Conservation (phyloP, 2,888 invertebrate genomes). For the Priocnemis perturbator region DNA sequence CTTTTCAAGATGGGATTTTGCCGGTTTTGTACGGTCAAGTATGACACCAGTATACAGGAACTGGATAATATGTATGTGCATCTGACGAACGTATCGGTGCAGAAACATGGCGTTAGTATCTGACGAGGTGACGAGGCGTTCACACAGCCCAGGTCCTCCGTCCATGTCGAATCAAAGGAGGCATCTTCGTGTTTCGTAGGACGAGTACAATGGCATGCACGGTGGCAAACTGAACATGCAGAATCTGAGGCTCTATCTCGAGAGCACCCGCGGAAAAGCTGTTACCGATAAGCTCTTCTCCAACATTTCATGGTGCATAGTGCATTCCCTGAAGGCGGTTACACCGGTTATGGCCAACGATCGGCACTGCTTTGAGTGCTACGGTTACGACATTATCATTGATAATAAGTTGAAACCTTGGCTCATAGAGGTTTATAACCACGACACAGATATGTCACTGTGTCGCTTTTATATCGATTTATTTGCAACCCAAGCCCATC, state of each 20-base stretch:
- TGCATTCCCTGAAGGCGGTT: slow-evolving; percentile 95
- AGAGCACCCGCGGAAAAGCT: slow-evolving; percentile 91
- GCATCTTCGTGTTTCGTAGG: slow-evolving; percentile 75
- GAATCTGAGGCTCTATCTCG: slow-evolving; percentile 91
- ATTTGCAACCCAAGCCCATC: too few species aligned
- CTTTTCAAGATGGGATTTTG: slow-evolving; percentile 95
- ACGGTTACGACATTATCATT: slow-evolving; percentile 97
- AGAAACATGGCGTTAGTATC: slow-evolving; percentile 90
- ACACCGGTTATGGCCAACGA: slow-evolving; percentile 95
- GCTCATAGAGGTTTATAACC: slow-evolving; percentile 67
- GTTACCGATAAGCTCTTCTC: slow-evolving; percentile 93
- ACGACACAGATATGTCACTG: background rate
- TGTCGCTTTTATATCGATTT: background rate
- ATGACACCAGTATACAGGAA: slow-evolving; percentile 91
- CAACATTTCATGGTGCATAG: slow-evolving; percentile 92
- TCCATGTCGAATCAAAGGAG: too few species aligned
- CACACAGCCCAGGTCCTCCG: too few species aligned
- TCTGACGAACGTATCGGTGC: slow-evolving; percentile 97
- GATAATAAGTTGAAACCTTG: slow-evolving; percentile 94
- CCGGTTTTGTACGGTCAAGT: slow-evolving; percentile 96
- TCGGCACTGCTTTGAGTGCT: slow-evolving; percentile 94
- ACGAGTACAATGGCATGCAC: slow-evolving; percentile 94
- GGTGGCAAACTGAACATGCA: slow-evolving; percentile 97
- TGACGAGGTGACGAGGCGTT: background rate
- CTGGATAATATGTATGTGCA: slow-evolving; percentile 96